Evolutionary conservation across 2,113 vertebrate genomes (phyloP), one percentile per base, ranked within the genome.

Genomic region (Empidonax traillii): DNA sequence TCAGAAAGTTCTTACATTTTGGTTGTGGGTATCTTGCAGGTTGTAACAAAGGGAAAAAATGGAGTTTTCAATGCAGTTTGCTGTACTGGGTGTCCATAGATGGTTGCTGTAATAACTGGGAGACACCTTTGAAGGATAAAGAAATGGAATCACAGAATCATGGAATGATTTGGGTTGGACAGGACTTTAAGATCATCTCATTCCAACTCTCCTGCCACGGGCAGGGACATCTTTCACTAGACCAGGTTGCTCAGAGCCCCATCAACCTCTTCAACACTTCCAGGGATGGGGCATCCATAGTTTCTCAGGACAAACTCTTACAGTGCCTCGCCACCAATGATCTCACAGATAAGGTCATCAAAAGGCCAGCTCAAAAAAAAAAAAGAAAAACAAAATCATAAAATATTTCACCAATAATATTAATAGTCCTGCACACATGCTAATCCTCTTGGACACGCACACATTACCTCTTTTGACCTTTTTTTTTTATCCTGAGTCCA

Each of bases 1-100:
- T 69, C 30, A 92, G 59, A 84, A 86, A 74, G 35, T 63, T 71
- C 63, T 81, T 88, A 61, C 58, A 52, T 83, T 90, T 68, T 92
- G 12, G 53, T 69, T 76, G 20, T 21, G 73, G 33, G 4, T 61
- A 43, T 56, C 31, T 51, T 85, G 9, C 25, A 83, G 43, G 33
- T n/a, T 73, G 19, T 55, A 30, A 35, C 0, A 2, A 20, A 53
- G 37, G 28, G 9, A 16, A 3, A 30, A 79, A 39, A 11, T 12
- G 5, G 19, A 17, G 10, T 81, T 91, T 59, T 81, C 25, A 63
- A 81, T 44, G 43, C 18, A 82, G 7, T 8, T 77, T 81, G 17
- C 21, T 52, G 4, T 37, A 37, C 20, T 31, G 4, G 18, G 7
- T 55, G 39, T n/a, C 33, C 52, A 43, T 2, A 67, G 62, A 59